A percentile compares a stretch with the other conserved stretches of the same genome.
These are phyloP conservation scores for Ophioninae sp. DNA, from an alignment of 2,888 invertebrate genomes.

Conservation along the genomic window DNA sequence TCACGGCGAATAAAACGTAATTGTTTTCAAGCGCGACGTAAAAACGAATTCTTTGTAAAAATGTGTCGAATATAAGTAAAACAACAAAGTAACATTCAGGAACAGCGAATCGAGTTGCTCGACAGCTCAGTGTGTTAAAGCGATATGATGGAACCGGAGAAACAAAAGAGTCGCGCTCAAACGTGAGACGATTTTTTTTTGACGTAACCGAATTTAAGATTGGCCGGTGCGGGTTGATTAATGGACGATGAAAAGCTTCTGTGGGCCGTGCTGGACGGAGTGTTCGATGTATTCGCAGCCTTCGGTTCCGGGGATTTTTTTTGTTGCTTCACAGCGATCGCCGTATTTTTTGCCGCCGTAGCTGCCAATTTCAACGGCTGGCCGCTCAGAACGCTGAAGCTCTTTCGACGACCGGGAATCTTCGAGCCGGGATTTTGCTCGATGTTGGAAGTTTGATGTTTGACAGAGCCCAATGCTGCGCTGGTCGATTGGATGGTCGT, in stretches of 20 bases:
- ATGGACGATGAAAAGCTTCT: neutral
- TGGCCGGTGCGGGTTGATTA: conserved; percentile 16
- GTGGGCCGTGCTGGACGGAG: conserved; percentile 7
- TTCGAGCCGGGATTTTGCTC: conserved; percentile 32
- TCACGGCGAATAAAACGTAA: neutral
- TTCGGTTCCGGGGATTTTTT: conserved; percentile 38
- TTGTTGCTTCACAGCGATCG: neutral
- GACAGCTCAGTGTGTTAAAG: neutral
- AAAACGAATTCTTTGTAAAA: neutral
- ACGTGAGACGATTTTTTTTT: conserved; percentile 45
- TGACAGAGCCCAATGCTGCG: neutral
- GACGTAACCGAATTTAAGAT: conserved; percentile 36
- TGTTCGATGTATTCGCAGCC: neutral
- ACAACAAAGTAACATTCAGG: neutral
- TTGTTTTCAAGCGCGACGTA: conserved; percentile 15
- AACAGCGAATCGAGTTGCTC: neutral
- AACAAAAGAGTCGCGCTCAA: conserved; percentile 2
- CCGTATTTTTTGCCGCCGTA: conserved; percentile 7
- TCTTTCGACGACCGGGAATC: conserved; percentile 47
- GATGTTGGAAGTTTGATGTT: conserved; percentile 35
- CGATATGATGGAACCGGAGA: neutral
- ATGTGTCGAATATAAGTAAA: neutral
- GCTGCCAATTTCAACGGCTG: conserved; percentile 47
- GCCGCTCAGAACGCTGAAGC: conserved; percentile 31
- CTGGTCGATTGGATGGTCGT: neutral